phyloP scores from a whole-genome alignment of 1,140 invertebrate genomes.

The Psilanteris sp. region DNA sequence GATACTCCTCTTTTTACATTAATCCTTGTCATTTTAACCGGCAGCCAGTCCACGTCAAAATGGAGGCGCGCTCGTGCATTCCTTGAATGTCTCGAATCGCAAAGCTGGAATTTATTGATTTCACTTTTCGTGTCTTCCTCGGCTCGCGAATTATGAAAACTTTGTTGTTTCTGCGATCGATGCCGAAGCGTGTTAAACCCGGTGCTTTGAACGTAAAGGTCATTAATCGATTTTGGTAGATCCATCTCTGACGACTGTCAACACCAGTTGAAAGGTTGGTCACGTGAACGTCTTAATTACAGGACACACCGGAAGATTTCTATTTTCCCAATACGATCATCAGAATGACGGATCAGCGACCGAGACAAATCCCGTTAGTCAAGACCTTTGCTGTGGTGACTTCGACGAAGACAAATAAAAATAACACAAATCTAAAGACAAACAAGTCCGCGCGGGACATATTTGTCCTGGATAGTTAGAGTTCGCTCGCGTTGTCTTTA shows the following conservation, averaged over 20 bases:
- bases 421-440: too few relatives aligned
- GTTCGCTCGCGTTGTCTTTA: too few relatives aligned
- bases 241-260: too few relatives aligned
- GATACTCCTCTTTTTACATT: conserved; percentile 41
- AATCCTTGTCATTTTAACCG: conserved; percentile 38
- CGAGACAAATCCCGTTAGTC: conserved; percentile 27
- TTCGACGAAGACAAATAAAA: conserved; percentile 13
- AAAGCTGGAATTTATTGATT: too few relatives aligned
- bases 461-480: conserved; percentile 34
- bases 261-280: too few relatives aligned
- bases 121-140: conserved; percentile 3
- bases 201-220: too few relatives aligned
- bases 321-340: conserved; percentile 51
- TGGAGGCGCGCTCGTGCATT: conserved; percentile 4
- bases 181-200: too few relatives aligned
- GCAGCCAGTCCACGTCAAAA: conserved; percentile 16
- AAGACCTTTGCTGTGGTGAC: conserved; percentile 2
- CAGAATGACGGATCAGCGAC: conserved; percentile 12
- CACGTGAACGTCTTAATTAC: too few relatives aligned
- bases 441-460: conserved; percentile 21
- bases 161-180: too few relatives aligned
- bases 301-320: too few relatives aligned
- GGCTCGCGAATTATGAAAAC: neutral
- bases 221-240: too few relatives aligned
- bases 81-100: conserved; percentile 5